phyloP scores from a whole-genome alignment of 2,797 vertebrate species.

The Neostethus bicornis region DNA sequence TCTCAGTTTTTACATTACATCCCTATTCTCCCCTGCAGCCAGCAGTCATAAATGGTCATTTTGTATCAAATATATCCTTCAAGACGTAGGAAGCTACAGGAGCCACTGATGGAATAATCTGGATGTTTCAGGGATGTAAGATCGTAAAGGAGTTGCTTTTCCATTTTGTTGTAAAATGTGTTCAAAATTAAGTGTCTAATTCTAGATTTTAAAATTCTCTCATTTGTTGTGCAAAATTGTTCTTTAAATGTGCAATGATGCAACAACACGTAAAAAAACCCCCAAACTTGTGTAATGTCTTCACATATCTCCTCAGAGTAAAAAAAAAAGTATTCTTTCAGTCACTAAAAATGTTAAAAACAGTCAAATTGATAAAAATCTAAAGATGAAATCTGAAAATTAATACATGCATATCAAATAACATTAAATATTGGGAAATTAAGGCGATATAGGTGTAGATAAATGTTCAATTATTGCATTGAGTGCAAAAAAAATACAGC shows the following conservation, averaged over 20 bases:
- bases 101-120: not conserved
- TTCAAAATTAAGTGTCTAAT: not conserved
- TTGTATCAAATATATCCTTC: constrained; percentile 28
- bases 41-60: constrained; percentile 15
- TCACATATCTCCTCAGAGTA: no score
- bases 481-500: not conserved
- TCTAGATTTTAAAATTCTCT: not conserved
- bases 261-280: no score
- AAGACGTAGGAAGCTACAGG: constrained; percentile 25
- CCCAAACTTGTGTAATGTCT: no score
- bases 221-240: not conserved
- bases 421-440: not conserved
- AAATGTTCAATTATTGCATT: not conserved
- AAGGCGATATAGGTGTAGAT: not conserved
- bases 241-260: not conserved
- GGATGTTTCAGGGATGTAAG: not conserved
- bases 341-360: no score
- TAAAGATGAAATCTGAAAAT: not conserved
- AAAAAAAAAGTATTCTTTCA: no score
- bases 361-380: no score
- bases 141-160: no score
- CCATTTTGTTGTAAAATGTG: no score
- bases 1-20: constrained; percentile 40
- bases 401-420: not conserved
- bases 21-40: constrained; percentile 15